A percentile compares a stretch with the other conserved stretches of the same genome.
These are phyloP conservation scores for Lepetodrilus schrolli DNA, from an alignment of 2,888 invertebrate genomes.

Conservation along the genomic window DNA sequence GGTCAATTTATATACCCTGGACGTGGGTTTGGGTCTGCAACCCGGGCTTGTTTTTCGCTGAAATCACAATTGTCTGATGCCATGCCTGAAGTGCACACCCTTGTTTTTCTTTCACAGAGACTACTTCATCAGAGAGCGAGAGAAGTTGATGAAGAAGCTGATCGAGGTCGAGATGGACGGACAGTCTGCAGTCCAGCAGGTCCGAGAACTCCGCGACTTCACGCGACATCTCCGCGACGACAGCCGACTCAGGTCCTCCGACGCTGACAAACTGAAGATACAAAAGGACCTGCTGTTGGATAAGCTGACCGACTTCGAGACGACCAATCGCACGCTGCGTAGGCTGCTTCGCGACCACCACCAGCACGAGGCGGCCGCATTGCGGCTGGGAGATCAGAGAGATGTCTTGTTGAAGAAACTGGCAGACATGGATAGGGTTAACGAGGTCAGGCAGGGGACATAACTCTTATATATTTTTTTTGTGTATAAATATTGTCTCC, in stretches of 20 bases:
- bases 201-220: slow-evolving; percentile 64
- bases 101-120: slow-evolving; percentile 41
- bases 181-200: slow-evolving; percentile 71
- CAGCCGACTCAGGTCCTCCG: slow-evolving; percentile 55
- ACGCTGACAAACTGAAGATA: slow-evolving; percentile 60
- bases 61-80: too few relatives aligned
- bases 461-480: too few relatives aligned
- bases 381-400: slow-evolving; percentile 68
- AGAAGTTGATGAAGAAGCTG: slow-evolving; percentile 73
- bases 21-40: too few relatives aligned
- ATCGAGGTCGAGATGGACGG: slow-evolving; percentile 75
- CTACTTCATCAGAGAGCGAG: slow-evolving; percentile 59
- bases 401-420: slow-evolving; percentile 69
- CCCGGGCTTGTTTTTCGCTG: too few relatives aligned
- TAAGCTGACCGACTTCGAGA: slow-evolving; percentile 71
- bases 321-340: slow-evolving; percentile 68
- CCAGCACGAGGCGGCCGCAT: slow-evolving; percentile 62
- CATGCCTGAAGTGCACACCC: too few relatives aligned
- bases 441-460: slow-evolving; percentile 64
- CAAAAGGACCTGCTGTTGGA: slow-evolving; percentile 69
- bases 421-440: slow-evolving; percentile 66
- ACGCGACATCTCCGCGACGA: slow-evolving; percentile 68
- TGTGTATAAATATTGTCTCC: neutral
- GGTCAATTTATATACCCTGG: too few relatives aligned
- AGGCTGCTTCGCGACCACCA: slow-evolving; percentile 71